A percentile compares a stretch with the other conserved stretches of the same genome.
phyloP scores from a whole-genome alignment of 2,113 vertebrate species.

The Astur gentilis region DNA sequence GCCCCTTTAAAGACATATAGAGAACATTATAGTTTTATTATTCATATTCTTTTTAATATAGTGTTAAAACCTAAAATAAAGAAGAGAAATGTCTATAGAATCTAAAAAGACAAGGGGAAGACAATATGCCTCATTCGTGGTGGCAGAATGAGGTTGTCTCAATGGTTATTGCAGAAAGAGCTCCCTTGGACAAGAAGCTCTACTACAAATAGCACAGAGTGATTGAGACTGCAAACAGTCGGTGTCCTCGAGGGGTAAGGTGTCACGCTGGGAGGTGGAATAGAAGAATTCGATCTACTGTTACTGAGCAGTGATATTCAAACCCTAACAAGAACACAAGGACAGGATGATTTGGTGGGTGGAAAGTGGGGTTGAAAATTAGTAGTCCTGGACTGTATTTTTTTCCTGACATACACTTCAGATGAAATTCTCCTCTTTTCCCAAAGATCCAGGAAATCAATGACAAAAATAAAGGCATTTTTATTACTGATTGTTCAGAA shows the following conservation, averaged over 20 bases:
- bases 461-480: neutral
- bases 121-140: neutral
- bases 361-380: neutral
- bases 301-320: neutral
- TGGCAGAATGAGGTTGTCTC: neutral
- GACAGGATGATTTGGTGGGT: neutral
- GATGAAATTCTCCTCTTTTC: neutral
- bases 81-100: neutral
- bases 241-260: neutral
- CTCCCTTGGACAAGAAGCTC: neutral
- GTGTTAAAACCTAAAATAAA: neutral
- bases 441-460: neutral
- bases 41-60: neutral
- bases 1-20: neutral
- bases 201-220: neutral
- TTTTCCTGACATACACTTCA: neutral
- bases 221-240: neutral
- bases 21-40: neutral
- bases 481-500: neutral
- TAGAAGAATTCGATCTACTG: neutral
- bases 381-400: neutral
- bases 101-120: neutral
- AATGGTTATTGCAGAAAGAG: neutral
- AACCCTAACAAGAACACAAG: neutral
- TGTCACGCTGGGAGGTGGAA: neutral